Percentiles rank a stretch among this genome's conserved stretches.
phyloP scores from a whole-genome alignment of 1,140 invertebrate species.

The Propsilocerus akamusi region DNA sequence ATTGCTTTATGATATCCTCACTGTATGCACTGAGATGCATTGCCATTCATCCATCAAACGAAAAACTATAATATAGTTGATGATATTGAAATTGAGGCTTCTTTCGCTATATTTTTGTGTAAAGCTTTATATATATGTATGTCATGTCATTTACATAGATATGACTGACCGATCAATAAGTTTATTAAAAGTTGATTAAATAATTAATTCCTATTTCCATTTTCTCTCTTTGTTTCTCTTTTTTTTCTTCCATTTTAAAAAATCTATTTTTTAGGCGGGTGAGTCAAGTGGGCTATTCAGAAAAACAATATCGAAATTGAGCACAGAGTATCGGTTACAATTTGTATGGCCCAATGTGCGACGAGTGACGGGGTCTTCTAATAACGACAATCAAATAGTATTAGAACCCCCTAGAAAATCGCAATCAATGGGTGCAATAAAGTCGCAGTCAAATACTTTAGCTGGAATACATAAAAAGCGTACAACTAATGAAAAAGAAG shows the following conservation, averaged over 20 bases:
- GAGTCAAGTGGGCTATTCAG: slow-evolving; percentile 35
- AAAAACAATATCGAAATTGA: slow-evolving; percentile 52
- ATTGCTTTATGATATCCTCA: too few species aligned
- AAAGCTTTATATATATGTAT: too few species aligned
- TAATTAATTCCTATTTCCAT: background rate
- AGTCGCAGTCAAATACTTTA: slow-evolving; percentile 36
- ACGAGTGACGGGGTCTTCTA: slow-evolving; percentile 25
- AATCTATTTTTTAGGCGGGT: slow-evolving; percentile 19
- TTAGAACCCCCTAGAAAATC: slow-evolving; percentile 51
- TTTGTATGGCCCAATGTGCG: slow-evolving; percentile 69
- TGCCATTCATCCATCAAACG: too few species aligned
- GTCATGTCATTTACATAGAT: too few species aligned
- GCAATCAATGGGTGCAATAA: slow-evolving; percentile 68
- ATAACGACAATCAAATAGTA: slow-evolving; percentile 24
- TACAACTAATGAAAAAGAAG: slow-evolving; percentile 26
- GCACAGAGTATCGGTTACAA: slow-evolving; percentile 72
- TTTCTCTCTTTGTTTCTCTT: slow-evolving; percentile 10
- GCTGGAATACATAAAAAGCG: slow-evolving; percentile 27
- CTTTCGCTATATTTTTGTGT: too few species aligned
- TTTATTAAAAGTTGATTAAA: too few species aligned
- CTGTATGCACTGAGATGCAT: too few species aligned
- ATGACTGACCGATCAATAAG: too few species aligned
- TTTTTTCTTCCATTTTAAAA: slow-evolving; percentile 15
- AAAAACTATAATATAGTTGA: too few species aligned
- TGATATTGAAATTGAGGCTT: too few species aligned